These are phyloP conservation scores for Sarcophaga bullata DNA, from an alignment of 1,140 invertebrate species.

Conservation along the genomic window DNA sequence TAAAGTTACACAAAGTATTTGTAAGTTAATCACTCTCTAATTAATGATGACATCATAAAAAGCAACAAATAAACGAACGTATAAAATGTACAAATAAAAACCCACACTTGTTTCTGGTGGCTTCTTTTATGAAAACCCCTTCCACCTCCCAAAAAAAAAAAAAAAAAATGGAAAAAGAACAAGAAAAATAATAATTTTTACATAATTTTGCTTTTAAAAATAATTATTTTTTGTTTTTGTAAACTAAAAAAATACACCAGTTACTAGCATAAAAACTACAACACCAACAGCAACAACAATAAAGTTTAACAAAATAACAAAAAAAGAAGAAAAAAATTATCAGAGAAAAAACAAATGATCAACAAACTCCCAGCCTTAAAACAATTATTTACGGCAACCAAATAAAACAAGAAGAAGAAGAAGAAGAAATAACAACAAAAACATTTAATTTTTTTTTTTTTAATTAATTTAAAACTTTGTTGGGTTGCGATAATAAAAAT, in stretches of 20 bases:
- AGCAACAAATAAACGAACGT: background rate
- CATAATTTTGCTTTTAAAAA: conserved; percentile 22
- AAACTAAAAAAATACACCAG: background rate
- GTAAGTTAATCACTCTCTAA: conserved; percentile 24
- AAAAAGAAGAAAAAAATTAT: background rate
- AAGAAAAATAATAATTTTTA: background rate
- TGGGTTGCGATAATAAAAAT: no score
- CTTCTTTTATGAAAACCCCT: no score
- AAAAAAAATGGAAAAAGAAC: no score
- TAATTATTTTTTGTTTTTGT: background rate
- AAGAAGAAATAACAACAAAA: background rate
- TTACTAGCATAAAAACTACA: no score
- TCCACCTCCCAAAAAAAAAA: no score
- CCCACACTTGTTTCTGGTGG: background rate
- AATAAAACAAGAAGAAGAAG: background rate
- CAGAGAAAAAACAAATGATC: background rate
- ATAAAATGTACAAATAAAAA: background rate
- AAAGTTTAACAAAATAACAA: background rate
- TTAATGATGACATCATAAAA: conserved; percentile 14
- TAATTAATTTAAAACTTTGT: no score
- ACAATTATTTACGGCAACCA: conserved; percentile 18
- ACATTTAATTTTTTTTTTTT: background rate
- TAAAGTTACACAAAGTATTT: background rate
- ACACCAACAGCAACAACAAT: background rate
- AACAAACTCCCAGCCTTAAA: background rate